A percentile compares a stretch with the other conserved stretches of the same genome.
These are phyloP conservation scores for Mormyrus iriodes DNA, from an alignment of 2,113 vertebrate species.

Conservation along the genomic window DNA sequence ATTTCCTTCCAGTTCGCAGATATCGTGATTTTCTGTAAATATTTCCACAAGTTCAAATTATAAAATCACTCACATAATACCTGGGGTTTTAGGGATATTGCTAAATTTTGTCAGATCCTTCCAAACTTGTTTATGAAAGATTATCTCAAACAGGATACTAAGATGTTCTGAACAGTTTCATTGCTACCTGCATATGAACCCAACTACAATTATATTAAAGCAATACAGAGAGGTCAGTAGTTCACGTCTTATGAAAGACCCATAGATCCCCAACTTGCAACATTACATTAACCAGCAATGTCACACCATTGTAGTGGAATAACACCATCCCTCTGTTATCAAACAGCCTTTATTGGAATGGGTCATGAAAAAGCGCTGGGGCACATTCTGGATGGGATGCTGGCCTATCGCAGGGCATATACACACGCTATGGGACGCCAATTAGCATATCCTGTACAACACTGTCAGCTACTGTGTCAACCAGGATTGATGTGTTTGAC, in stretches of 20 bases:
- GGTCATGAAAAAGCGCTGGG: too few relatives aligned
- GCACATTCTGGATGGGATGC: too few relatives aligned
- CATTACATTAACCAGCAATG: background rate
- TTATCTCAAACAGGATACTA: background rate
- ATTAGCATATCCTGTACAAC: background rate
- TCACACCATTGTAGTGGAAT: background rate
- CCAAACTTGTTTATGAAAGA: background rate
- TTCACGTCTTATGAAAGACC: background rate
- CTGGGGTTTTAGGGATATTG: background rate
- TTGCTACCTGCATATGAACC: background rate
- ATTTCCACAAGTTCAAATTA: background rate
- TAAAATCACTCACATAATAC: background rate
- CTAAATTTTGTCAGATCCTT: background rate
- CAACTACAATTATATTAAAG: background rate
- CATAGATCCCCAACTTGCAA: background rate
- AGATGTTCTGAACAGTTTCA: background rate
- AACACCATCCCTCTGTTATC: too few relatives aligned
- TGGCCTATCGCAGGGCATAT: too few relatives aligned
- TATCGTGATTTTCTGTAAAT: background rate
- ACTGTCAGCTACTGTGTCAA: background rate
- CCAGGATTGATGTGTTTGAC: background rate
- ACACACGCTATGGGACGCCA: too few relatives aligned
- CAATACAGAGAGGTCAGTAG: background rate
- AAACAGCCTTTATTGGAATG: too few relatives aligned
- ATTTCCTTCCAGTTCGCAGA: background rate